Evolutionary conservation across 2,113 vertebrate species (phyloP).

Genomic region (Murina feae): DNA sequence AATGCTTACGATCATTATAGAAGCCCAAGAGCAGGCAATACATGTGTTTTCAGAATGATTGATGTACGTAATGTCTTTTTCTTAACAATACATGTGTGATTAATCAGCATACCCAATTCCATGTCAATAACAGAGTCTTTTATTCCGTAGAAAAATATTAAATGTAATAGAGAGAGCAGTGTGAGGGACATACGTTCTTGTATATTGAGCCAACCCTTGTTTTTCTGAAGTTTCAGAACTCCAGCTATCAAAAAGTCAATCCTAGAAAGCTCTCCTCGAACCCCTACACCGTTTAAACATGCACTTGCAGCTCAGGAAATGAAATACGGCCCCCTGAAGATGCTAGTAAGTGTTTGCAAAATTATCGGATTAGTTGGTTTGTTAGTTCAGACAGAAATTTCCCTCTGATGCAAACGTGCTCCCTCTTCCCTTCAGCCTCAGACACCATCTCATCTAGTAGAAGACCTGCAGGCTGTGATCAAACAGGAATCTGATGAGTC

Average conservation of each 20-base stretch:
- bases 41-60: not conserved
- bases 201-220: conserved; percentile 46
- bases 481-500: conserved; percentile 96
- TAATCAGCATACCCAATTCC: not conserved
- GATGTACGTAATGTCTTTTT: not conserved
- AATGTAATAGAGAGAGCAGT: not conserved
- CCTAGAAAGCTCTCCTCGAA: conserved; percentile 92
- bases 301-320: conserved; percentile 91
- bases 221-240: conserved; percentile 90
- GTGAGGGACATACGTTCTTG: conserved; percentile 22
- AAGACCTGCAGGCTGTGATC: conserved; percentile 90
- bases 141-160: not conserved
- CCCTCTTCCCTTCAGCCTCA: conserved; percentile 84
- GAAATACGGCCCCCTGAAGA: conserved; percentile 93
- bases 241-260: conserved; percentile 94
- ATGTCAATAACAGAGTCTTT: not conserved
- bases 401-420: conserved; percentile 63
- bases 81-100: not conserved
- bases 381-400: conserved; percentile 36
- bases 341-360: conserved; percentile 88
- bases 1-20: not conserved
- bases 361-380: conserved; percentile 52
- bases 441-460: conserved; percentile 86
- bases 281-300: conserved; percentile 95
- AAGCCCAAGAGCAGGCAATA: not conserved